Evolutionary conservation across 2,888 invertebrate genomes (phyloP).

Genomic region (Napeogenes inachia): DNA sequence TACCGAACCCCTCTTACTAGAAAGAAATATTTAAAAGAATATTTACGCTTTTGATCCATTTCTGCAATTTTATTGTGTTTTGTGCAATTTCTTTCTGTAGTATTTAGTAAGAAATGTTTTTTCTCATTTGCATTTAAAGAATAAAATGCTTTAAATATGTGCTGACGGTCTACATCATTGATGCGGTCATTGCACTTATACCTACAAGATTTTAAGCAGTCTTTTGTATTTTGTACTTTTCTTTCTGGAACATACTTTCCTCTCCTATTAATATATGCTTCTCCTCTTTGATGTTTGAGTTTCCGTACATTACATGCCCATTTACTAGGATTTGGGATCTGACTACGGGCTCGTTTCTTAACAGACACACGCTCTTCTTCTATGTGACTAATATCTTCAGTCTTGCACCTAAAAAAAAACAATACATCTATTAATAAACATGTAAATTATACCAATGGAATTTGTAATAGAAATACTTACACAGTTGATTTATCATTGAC

Average conservation of each 20-base stretch:
- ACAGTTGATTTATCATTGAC: conserved; percentile 43
- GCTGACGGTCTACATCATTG: conserved; percentile 56
- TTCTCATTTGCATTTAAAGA: conserved; percentile 64
- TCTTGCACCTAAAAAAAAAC: conserved; percentile 45
- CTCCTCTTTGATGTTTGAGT: conserved; percentile 63
- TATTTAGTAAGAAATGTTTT: conserved; percentile 64
- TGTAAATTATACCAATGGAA: neutral
- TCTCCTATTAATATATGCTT: conserved; percentile 62
- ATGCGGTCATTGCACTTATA: conserved; percentile 65
- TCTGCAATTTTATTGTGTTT: conserved; percentile 44
- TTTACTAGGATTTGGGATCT: conserved; percentile 53
- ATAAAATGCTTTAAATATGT: conserved; percentile 68
- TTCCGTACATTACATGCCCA: conserved; percentile 70
- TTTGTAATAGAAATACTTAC: conserved; percentile 42
- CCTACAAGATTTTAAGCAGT: conserved; percentile 62
- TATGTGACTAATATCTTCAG: conserved; percentile 31
- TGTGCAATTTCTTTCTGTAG: conserved; percentile 58
- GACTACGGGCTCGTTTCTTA: conserved; percentile 47
- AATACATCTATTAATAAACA: neutral
- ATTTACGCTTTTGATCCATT: conserved; percentile 48
- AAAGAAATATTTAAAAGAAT: conserved; percentile 67
- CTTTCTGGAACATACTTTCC: conserved; percentile 65
- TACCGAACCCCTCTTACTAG: conserved; percentile 53
- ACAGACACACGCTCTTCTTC: conserved; percentile 26
- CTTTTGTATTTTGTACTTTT: conserved; percentile 57